Evolutionary conservation across 2,797 vertebrate species (phyloP).

Genomic region (Pseudochirops cupreus): DNA sequence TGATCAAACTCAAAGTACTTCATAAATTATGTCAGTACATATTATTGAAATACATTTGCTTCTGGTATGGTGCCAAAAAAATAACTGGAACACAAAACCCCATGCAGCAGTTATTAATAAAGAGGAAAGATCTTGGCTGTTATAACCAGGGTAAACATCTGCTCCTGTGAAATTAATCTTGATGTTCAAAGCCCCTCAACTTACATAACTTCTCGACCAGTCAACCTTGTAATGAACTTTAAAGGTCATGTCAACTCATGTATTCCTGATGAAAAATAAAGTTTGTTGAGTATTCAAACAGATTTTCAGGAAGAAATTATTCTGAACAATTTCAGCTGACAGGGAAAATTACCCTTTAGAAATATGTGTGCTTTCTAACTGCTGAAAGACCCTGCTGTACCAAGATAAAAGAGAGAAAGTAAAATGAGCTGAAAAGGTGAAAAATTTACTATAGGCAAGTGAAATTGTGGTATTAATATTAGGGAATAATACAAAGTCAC

Average conservation of each 20-base stretch:
- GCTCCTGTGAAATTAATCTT: conserved; percentile 44
- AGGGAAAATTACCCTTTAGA: conserved; percentile 5
- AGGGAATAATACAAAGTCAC: conserved; percentile 15
- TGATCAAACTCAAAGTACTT: conserved; percentile 36
- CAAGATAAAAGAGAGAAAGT: conserved; percentile 6
- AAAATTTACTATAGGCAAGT: conserved; percentile 19
- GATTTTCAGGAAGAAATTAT: conserved; percentile 31
- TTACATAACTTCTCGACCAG: conserved; percentile 36
- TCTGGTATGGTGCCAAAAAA: conserved; percentile 56
- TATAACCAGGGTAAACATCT: conserved; percentile 39
- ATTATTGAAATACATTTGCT: conserved; percentile 54
- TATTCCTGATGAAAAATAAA: conserved; percentile 56
- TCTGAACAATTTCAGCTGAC: not conserved
- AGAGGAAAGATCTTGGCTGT: conserved; percentile 31
- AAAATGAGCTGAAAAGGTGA: conserved; percentile 10
- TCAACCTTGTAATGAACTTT: conserved; percentile 41
- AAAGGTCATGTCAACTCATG: conserved; percentile 57
- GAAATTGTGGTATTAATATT: conserved; percentile 11
- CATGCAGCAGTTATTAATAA: conserved; percentile 44
- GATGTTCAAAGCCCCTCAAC: conserved; percentile 43
- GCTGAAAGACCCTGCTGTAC: not conserved
- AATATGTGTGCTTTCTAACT: not conserved
- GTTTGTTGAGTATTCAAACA: conserved; percentile 30
- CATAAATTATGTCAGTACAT: conserved; percentile 37
- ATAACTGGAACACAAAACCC: conserved; percentile 33